A percentile compares a stretch with the other conserved stretches of the same genome.
These are phyloP conservation scores for Labeo catla DNA, from an alignment of 2,113 vertebrate genomes.

Conservation along the genomic window DNA sequence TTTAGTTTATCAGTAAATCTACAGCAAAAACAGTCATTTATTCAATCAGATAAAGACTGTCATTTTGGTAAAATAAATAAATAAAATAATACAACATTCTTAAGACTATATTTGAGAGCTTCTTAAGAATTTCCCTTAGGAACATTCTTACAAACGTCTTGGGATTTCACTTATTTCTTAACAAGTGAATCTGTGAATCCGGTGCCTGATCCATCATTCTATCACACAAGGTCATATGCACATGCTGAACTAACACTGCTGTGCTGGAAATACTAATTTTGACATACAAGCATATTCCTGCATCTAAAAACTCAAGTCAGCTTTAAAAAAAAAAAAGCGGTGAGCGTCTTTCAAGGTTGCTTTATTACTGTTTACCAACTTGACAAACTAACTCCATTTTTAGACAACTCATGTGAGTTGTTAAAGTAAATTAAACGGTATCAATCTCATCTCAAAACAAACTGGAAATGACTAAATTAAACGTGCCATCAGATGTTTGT, in stretches of 20 bases:
- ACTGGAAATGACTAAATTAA: not conserved
- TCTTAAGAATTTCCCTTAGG: not conserved
- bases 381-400: not conserved
- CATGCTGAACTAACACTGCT: not conserved
- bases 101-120: not conserved
- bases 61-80: not conserved
- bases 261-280: not conserved
- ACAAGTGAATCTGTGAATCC: not conserved
- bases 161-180: not conserved
- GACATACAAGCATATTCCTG: not conserved
- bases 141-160: not conserved
- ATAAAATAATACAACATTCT: too few relatives aligned
- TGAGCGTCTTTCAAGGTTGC: not conserved
- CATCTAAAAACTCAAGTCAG: constrained; percentile 10
- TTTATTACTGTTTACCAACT: not conserved
- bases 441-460: not conserved
- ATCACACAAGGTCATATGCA: constrained; percentile 7
- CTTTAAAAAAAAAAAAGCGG: not conserved
- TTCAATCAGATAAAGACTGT: not conserved
- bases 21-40: too few relatives aligned
- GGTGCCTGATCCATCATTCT: not conserved
- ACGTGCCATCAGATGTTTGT: not conserved
- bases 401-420: not conserved
- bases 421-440: not conserved
- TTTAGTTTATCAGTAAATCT: too few relatives aligned